A percentile compares a stretch with the other conserved stretches of the same genome.
These are phyloP conservation scores for Salmo trutta DNA, from an alignment of 2,797 vertebrate genomes.

Conservation along the genomic window DNA sequence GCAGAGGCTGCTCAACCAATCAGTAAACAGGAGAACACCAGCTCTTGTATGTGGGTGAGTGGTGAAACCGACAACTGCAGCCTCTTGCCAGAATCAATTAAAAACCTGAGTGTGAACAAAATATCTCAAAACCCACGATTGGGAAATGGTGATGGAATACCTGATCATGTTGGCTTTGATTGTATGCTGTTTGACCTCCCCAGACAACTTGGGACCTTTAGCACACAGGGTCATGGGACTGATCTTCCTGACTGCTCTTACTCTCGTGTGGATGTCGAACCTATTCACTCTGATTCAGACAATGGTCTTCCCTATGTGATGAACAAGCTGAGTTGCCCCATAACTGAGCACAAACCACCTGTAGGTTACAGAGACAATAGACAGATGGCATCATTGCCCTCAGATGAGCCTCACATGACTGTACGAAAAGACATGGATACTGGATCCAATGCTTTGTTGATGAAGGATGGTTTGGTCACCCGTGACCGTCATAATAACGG, in stretches of 20 bases:
- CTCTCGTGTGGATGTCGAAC: background rate
- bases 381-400: constrained; percentile 24
- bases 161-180: constrained; percentile 25
- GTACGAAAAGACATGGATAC: constrained; percentile 9
- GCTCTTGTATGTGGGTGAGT: constrained; percentile 37
- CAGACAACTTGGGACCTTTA: constrained; percentile 25
- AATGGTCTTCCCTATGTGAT: constrained; percentile 20
- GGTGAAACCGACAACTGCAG: constrained; percentile 26
- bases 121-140: constrained; percentile 4
- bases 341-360: constrained; percentile 24
- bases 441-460: background rate
- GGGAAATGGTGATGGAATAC: constrained; percentile 14
- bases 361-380: constrained; percentile 23
- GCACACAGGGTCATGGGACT: constrained; percentile 34
- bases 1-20: constrained; percentile 29
- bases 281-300: constrained; percentile 1
- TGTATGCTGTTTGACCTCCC: constrained; percentile 41
- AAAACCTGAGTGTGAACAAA: constrained; percentile 19
- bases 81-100: constrained; percentile 25
- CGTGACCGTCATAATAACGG: constrained; percentile 22
- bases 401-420: constrained; percentile 10
- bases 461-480: constrained; percentile 40
- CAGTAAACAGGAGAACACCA: constrained; percentile 51
- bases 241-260: constrained; percentile 53
- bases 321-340: constrained; percentile 14